Base-by-base conservation (phyloP, 2,113 vertebrate genomes). In the Agelaius phoeniceus region DNA sequence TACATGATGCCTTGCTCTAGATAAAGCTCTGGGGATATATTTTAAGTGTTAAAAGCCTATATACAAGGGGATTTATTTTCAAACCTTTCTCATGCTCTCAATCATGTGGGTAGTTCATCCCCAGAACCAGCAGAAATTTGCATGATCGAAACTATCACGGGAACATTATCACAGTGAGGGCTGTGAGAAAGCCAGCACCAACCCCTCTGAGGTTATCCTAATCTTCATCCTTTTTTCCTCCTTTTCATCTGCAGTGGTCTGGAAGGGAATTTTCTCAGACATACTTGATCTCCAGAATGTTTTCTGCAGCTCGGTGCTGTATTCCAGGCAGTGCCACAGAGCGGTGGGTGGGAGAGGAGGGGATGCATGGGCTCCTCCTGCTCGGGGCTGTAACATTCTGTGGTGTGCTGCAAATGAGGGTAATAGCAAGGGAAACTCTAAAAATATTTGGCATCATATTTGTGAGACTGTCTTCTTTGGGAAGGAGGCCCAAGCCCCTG, bases 341-440 rank as follows among this genome's bases (percentile, higher is more conserved):
- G 23, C 0, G 0, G 23, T 5, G 63, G 13, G 51, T 69, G 55
- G 77, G 35, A 81, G 49, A 55, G 51, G 48, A 78, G 24, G 21
- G 18, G 18, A 51, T 0, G 0, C 4, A 28, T 8, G 59, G 27
- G 13, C 55, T 35, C 11, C 35, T 48, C 27, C 30, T 93, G 48
- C 62, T 43, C 39, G 33, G 73, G 73, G 9, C 1, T 46, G 43
- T 39, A 30, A n/a, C 58, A 55, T 35, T 27, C 5, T 0, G 0
- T 12, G 44, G 5, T 43, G 28, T 30, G 39, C 35, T 28, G 35
- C 8, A 41, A 54, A 54, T 3, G 14, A 17, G 13, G 13, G 17
- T 31, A 27, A 54, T 22, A 67, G 26, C 18, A 71, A 67, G 52
- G 24, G 28, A 94, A 73, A 59, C 28, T 23, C 54, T 55, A 41